Conservation (phyloP, 2,888 invertebrate genomes). For the Nesidiocoris tenuis region DNA sequence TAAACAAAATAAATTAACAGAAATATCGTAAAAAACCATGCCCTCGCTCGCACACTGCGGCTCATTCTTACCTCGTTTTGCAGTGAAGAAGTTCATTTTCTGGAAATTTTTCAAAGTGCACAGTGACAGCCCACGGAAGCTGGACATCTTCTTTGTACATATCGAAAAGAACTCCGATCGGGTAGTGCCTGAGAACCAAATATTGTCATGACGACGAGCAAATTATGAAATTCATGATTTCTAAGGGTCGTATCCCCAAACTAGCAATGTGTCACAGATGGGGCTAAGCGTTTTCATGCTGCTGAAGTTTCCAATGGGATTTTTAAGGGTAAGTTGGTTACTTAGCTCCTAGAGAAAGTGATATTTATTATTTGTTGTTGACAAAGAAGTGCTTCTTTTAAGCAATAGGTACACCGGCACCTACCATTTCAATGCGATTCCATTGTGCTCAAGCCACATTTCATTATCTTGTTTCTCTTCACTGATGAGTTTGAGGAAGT, state of each 20-base stretch:
- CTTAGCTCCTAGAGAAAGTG: too few species aligned
- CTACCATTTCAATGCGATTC: constrained; percentile 82
- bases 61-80: constrained; percentile 67
- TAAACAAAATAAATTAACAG: neutral
- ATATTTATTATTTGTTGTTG: too few species aligned
- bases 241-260: neutral
- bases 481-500: constrained; percentile 79
- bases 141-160: constrained; percentile 68
- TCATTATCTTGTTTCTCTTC: constrained; percentile 80
- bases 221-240: too few species aligned
- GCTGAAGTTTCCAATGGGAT: too few species aligned
- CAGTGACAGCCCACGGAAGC: constrained; percentile 89
- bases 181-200: constrained; percentile 61
- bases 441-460: constrained; percentile 93
- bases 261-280: neutral
- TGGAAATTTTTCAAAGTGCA: constrained; percentile 94
- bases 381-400: too few species aligned
- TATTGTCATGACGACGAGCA: constrained; percentile 53
- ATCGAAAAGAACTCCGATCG: constrained; percentile 87
- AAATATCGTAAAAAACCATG: neutral
- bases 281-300: too few species aligned
- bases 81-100: constrained; percentile 85
- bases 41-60: neutral
- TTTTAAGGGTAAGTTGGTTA: too few species aligned
- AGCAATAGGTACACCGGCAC: too few species aligned